Percentiles rank a stretch among this genome's conserved stretches.
Conservation (phyloP, 2,113 vertebrate genomes). For the Istiophorus platypterus region DNA sequence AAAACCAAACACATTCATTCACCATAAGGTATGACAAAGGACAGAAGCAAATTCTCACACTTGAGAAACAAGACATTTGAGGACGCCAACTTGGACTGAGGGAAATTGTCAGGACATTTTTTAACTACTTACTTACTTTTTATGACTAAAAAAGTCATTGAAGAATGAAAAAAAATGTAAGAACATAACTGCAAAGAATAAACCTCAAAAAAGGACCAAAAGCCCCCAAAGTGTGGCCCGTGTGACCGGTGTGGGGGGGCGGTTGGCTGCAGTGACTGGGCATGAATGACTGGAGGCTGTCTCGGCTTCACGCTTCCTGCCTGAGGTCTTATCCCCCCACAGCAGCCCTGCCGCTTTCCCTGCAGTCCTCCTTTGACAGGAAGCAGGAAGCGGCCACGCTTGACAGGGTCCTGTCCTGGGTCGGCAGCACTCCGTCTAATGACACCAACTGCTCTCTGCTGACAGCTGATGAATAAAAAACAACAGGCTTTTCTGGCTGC, state of each 20-base stretch:
- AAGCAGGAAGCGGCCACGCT: slow-evolving; percentile 78
- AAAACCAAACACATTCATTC: no score
- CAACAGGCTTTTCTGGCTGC: slow-evolving; percentile 15
- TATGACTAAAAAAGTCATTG: background rate
- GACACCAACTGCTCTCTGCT: slow-evolving; percentile 68
- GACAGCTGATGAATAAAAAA: slow-evolving; percentile 59
- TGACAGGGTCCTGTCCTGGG: slow-evolving; percentile 62
- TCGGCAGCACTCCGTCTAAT: slow-evolving; percentile 57
- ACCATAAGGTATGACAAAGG: no score
- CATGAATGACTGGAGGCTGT: slow-evolving; percentile 65
- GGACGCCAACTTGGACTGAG: no score
- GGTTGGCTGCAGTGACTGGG: slow-evolving; percentile 41
- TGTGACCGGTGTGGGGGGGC: slow-evolving; percentile 20
- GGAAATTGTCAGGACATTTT: no score
- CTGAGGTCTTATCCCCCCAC: slow-evolving; percentile 72
- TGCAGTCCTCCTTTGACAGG: slow-evolving; percentile 76
- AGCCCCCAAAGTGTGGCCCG: background rate
- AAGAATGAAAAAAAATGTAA: background rate
- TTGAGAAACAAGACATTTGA: no score
- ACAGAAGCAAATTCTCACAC: no score
- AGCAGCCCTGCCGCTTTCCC: slow-evolving; percentile 73
- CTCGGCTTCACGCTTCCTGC: slow-evolving; percentile 74
- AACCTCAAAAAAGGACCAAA: background rate
- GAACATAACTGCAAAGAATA: background rate
- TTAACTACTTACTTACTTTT: background rate